Evolutionary conservation across 2,113 vertebrate species (phyloP).

Genomic region (Theristicus caerulescens): DNA sequence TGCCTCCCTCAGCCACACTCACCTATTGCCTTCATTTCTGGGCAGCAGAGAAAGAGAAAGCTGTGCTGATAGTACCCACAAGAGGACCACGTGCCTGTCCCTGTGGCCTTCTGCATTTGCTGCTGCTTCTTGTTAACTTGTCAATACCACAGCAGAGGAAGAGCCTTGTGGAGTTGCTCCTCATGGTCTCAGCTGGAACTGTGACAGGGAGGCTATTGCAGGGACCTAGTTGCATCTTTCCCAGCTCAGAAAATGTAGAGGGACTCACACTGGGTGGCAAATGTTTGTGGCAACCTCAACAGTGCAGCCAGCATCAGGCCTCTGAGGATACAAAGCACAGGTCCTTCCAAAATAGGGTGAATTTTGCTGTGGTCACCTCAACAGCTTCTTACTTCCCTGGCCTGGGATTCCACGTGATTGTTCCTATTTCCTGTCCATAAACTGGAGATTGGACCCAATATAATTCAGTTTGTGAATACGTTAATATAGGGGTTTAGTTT

Average conservation of each 20-base stretch:
- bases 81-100: fast-evolving
- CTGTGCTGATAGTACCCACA: background rate
- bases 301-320: background rate
- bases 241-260: background rate
- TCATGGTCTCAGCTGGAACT: background rate
- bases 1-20: background rate
- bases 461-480: background rate
- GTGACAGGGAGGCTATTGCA: background rate
- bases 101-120: background rate
- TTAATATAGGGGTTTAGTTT: background rate
- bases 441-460: background rate
- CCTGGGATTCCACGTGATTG: background rate
- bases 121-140: background rate
- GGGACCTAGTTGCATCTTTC: background rate
- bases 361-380: background rate
- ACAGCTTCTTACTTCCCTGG: background rate
- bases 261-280: background rate
- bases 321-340: background rate
- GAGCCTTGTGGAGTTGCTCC: background rate
- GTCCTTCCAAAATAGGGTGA: background rate
- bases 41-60: background rate
- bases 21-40: background rate
- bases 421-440: background rate
- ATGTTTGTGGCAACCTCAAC: background rate
- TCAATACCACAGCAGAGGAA: background rate